These are phyloP conservation scores for Pteruthius melanotis DNA, from an alignment of 2,113 vertebrate species.

Conservation along the genomic window DNA sequence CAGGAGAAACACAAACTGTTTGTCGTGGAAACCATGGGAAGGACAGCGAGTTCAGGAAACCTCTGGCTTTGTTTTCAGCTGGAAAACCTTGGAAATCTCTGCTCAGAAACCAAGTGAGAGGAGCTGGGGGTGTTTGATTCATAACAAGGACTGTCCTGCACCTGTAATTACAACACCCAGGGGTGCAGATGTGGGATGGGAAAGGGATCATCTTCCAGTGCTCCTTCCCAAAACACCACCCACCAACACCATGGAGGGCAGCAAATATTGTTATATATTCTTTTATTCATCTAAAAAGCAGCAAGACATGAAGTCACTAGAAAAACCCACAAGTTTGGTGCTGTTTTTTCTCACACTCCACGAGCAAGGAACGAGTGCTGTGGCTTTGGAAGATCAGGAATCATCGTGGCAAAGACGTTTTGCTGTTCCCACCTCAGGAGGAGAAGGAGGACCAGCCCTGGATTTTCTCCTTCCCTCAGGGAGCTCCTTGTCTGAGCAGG, in stretches of 20 bases:
- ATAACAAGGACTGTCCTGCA: neutral
- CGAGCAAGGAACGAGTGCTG: accelerated
- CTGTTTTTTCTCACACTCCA: neutral
- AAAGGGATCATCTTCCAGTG: neutral
- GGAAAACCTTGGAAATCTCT: neutral
- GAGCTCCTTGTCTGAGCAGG: neutral
- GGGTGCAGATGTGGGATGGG: neutral
- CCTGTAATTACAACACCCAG: neutral
- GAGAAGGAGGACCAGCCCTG: neutral
- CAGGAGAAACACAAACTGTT: neutral
- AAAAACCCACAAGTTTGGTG: neutral
- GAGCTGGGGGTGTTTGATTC: neutral
- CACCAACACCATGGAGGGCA: accelerated
- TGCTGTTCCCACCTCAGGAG: neutral
- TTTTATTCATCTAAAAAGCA: neutral
- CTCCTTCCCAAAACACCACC: neutral
- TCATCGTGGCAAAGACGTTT: neutral
- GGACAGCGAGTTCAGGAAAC: neutral
- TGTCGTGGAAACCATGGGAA: neutral
- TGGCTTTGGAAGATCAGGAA: neutral
- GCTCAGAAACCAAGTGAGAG: neutral
- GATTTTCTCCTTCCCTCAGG: neutral
- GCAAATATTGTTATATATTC: neutral
- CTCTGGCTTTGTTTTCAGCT: neutral
- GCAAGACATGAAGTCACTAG: neutral